Percentiles rank a stretch among this genome's conserved stretches.
phyloP scores from a whole-genome alignment of 2,797 vertebrate species.

The Tapera naevia region DNA sequence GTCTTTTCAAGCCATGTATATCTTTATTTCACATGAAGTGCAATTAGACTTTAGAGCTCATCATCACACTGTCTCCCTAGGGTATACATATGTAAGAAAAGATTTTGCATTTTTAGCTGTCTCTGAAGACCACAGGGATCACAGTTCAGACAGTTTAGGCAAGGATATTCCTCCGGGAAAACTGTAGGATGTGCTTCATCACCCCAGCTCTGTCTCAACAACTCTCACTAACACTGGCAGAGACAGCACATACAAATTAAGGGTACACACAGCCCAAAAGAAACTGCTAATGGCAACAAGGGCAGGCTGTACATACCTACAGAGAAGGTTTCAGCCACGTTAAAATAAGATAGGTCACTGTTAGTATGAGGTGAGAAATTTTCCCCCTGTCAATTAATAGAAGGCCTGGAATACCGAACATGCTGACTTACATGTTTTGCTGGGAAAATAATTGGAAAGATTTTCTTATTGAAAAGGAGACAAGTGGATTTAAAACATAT shows the following conservation, averaged over 20 bases:
- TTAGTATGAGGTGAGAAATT: slow-evolving; percentile 21
- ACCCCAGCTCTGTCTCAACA: not conserved
- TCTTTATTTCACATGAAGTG: not conserved
- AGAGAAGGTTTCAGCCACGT: not conserved
- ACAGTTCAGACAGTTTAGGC: not conserved
- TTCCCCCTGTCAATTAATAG: slow-evolving; percentile 23
- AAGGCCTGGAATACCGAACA: slow-evolving; percentile 42
- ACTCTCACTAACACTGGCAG: not conserved
- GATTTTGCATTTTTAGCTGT: not conserved
- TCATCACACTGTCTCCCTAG: not conserved
- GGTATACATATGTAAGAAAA: not conserved
- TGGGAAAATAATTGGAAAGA: slow-evolving; percentile 55
- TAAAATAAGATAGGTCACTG: slow-evolving; percentile 44
- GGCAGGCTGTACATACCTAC: not conserved
- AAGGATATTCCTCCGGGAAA: not conserved
- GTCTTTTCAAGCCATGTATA: not conserved
- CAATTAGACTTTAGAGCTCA: not conserved
- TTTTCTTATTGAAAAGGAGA: slow-evolving; percentile 66
- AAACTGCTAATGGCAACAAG: not conserved
- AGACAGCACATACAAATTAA: not conserved
- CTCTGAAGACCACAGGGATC: not conserved
- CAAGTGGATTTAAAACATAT: slow-evolving; percentile 71
- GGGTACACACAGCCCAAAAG: not conserved
- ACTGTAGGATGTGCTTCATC: not conserved
- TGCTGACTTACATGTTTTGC: not conserved